Base-by-base conservation (phyloP, 2,888 invertebrate genomes). In the Noctuana brunneofusca region DNA sequence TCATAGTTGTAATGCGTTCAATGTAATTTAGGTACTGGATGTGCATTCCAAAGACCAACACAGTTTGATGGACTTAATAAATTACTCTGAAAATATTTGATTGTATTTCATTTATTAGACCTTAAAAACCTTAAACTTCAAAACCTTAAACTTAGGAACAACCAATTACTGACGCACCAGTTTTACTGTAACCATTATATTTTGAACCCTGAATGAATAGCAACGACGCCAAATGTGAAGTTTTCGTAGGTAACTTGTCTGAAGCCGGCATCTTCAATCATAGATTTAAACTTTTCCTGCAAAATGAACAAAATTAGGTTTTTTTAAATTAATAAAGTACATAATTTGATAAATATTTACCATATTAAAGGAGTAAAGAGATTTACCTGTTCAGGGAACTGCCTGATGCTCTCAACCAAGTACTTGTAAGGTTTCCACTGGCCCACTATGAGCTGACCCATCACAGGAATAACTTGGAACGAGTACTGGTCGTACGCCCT, bases 351-450 rank as follows among this genome's bases (percentile, higher is more conserved):
- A n/a, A n/a, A n/a, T n/a, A n/a, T n/a, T n/a, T n/a, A n/a, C 14
- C n/a, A 38, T 38, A 38, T n/a, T 41, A 41, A 4, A 32, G 32
- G 6, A 38, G 9, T n/a, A 38, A 38, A n/a, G n/a, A 2, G 1
- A 14, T 41, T 16, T 41, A 95, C 96, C 93, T 99, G 99, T 73
- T 95, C 94, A 0, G 99, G 99, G 87, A 99, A 99, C 82, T 96
- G 95, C 38, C 98, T 92, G 71, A 99, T 99, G 87, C 99, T 99
- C 88, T 99, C 99, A 0, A 99, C 98, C 46, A 99, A 93, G 87
- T 99, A 99, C 86, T 98, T 97, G 91, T 99, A 99, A 0, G 99
- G 96, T 66, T 97, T 94, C 97, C 98, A 99, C 87, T 99, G 97
- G 2, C 97, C 96, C 3, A 97, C 96, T 38, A 99, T 92, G 43